Evolutionary conservation across 2,888 invertebrate genomes (phyloP).

Genomic region (Lasioglossum malachurum): DNA sequence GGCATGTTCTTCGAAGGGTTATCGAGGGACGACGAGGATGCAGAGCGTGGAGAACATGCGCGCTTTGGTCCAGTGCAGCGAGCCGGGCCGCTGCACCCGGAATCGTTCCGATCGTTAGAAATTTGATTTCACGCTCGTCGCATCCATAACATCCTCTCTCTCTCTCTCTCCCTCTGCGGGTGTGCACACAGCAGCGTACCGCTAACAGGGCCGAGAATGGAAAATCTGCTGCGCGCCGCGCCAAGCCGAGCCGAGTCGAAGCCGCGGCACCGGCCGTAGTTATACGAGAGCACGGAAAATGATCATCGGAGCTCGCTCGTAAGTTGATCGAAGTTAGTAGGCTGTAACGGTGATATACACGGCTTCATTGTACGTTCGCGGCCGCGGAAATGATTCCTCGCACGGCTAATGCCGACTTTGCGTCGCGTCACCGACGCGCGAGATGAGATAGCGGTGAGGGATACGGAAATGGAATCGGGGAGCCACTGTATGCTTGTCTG

Average conservation of each 20-base stretch:
- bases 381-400: constrained; percentile 46
- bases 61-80: constrained; percentile 31
- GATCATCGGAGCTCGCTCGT: constrained; percentile 34
- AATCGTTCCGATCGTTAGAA: constrained; percentile 79
- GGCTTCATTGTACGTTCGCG: background rate
- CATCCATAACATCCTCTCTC: constrained; percentile 73
- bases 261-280: background rate
- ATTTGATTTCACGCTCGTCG: constrained; percentile 81
- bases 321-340: constrained; percentile 54
- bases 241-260: background rate
- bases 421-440: background rate
- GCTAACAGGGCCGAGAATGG: constrained; percentile 50
- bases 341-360: constrained; percentile 43
- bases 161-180: background rate
- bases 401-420: constrained; percentile 29
- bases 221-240: constrained; percentile 43
- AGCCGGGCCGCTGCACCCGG: constrained; percentile 38
- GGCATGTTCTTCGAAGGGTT: constrained; percentile 3
- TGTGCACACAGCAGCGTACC: constrained; percentile 63
- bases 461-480: constrained; percentile 35
- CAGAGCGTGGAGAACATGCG: background rate
- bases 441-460: constrained; percentile 5
- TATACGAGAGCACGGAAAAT: constrained; percentile 27
- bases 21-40: background rate
- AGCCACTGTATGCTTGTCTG: background rate